phyloP scores from a whole-genome alignment of 1,140 invertebrate species.

The Bombus sibiricus region DNA sequence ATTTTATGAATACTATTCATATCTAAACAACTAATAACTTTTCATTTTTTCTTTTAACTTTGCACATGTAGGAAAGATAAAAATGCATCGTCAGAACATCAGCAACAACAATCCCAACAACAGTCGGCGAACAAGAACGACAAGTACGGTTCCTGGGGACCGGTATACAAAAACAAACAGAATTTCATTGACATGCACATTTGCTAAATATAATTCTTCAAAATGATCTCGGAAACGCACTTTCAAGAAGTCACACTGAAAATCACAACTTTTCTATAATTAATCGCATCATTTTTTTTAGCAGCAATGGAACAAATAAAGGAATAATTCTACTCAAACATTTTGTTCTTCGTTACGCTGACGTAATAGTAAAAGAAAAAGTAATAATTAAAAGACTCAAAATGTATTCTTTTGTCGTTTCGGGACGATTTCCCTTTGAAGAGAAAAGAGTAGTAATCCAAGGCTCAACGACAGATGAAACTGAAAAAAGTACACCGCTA shows the following conservation, averaged over 20 bases:
- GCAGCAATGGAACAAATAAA: conserved; percentile 1
- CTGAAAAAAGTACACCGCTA: conserved; percentile 17
- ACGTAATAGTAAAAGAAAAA: neutral
- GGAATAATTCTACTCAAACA: neutral
- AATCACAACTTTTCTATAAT: neutral
- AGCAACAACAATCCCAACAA: conserved; percentile 69
- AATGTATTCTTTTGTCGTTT: neutral
- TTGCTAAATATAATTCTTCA: conserved; percentile 78
- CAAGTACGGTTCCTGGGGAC: conserved; percentile 87
- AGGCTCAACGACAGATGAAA: neutral
- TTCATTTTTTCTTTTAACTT: conserved; percentile 35
- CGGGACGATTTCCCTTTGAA: neutral
- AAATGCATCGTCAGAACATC: conserved; percentile 43
- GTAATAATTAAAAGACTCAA: neutral
- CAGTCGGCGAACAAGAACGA: conserved; percentile 76
- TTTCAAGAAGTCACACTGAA: neutral
- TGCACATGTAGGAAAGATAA: conserved; percentile 80
- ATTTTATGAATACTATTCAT: no score
- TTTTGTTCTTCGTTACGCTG: neutral
- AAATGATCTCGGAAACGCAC: neutral
- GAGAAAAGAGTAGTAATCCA: neutral
- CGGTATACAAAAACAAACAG: conserved; percentile 88
- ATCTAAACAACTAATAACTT: neutral
- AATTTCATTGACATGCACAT: conserved; percentile 88
- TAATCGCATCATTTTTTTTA: neutral